Evolutionary conservation across 1,140 invertebrate species (phyloP), one percentile per base, ranked within the genome.

Genomic region (Acromyrmex heyeri): DNA sequence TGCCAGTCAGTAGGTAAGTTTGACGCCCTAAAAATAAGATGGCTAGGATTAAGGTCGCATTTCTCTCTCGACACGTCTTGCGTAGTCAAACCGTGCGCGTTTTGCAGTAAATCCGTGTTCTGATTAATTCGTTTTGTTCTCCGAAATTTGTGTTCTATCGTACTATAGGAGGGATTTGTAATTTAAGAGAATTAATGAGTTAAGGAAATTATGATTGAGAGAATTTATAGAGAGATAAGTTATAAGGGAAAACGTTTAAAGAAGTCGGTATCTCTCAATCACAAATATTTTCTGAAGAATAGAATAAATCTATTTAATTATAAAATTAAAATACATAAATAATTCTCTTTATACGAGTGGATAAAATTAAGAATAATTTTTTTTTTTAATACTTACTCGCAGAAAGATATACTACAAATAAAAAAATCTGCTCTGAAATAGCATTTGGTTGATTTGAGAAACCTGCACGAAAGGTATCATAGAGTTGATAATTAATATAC

Each of bases 11-110:
- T 30, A 61, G 27, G 59, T 30, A 57, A 64, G 50, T 85, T 77
- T 73, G 85, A 69, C 73, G 67, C 38, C 62, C 86, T 69, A 76
- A 88, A 91, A 69, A 79, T 76, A 86, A 90, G 67, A 59, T 86
- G 4, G 21, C 44, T 57, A 4, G 73, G 57, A 88, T 91, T 90
- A 89, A 87, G 76, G 81, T 89, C 53, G 75, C n/a, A 21, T 27
- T 64, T 61, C 38, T 57, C 34, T 57, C 34, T 50, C 67, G 79
- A 16, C 78, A 67, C 18, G 69, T 73, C 55, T 82, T 34, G 24
- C 5, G 12, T n/a, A 10, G 34, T 72, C 24, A 34, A 59, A 34
- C 12, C 21, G 8, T 21, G 48, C 27, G 38, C 24, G 34, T 87
- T 24, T 38, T 16, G 7, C 27, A 18, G 18, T 48, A 62, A 64